phyloP scores from a whole-genome alignment of 2,113 vertebrate species.

The Elachura formosa region DNA sequence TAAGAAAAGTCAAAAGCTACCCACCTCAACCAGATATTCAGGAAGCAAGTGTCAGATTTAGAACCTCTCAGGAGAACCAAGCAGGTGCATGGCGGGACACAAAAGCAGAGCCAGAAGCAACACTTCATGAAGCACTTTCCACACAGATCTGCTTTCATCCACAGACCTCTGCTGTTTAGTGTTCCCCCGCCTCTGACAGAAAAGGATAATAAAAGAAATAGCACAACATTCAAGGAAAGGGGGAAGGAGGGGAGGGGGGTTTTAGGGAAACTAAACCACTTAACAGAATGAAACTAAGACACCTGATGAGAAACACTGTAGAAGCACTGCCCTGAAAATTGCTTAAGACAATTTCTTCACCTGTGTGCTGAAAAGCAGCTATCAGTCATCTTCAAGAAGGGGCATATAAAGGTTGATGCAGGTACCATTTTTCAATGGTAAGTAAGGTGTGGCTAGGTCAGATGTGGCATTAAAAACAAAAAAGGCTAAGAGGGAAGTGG shows the following conservation, averaged over 20 bases:
- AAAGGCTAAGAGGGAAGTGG: not conserved
- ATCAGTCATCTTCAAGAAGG: not conserved
- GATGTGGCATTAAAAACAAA: not conserved
- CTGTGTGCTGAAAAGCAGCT: not conserved
- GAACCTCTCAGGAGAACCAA: not conserved
- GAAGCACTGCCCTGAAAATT: not conserved
- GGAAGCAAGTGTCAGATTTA: not conserved
- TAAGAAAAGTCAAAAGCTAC: not conserved
- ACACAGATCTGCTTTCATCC: not conserved
- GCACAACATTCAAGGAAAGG: not conserved
- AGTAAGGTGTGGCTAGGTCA: not conserved
- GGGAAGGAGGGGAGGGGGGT: too few relatives aligned
- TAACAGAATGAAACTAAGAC: not conserved
- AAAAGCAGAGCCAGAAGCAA: not conserved
- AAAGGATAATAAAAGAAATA: not conserved
- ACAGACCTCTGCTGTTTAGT: not conserved
- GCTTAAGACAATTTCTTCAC: not conserved
- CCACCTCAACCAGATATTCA: not conserved
- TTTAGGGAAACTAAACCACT: too few relatives aligned
- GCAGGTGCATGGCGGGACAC: not conserved
- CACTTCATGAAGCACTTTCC: not conserved
- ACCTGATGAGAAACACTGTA: not conserved
- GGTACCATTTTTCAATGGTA: not conserved
- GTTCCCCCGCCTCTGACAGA: not conserved
- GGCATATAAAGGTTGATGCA: not conserved